Evolutionary conservation across 35 echinoderm and acorn worm genomes (phyloP), one percentile per base, ranked within the genome.

Genomic region (Hemicentrotus pulcherrimus): DNA sequence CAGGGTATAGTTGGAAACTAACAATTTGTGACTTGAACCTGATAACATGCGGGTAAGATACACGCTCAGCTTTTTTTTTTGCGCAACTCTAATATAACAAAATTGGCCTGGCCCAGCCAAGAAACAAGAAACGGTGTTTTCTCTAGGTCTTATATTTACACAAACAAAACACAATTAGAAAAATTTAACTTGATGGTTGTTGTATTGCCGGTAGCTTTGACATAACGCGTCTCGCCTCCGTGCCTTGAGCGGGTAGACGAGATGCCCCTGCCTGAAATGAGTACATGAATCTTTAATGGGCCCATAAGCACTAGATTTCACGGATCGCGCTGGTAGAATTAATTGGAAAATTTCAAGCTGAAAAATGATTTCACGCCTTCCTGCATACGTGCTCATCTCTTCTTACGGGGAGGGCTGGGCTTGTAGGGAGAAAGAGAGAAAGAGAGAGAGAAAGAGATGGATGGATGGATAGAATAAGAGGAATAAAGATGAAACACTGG

Each of bases 311-410:
- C 91, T 58, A 93, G 91, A 58, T 93, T 93, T 93, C 91, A 93
- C 91, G 91, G 91, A 93, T 93, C 91, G 91, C 91, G 91, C 46
- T 58, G 46, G 91, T 47, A 93, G 91, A 93, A 93, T 93, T 93
- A 93, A 93, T 93, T 93, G 91, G 91, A 93, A 93, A 93, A 93
- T 93, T 93, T 93, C 91, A 93, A 93, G 91, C 91, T 93, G 91
- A 93, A 93, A 93, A 93, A 93, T 93, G 91, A 93, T 93, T 93
- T 93, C 91, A 93, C 91, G 91, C 91, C 91, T 90, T 24, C 88
- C 88, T 90, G 88, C 88, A 32, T 32, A 19, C 88, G 32, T 90
- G 32, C 88, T 47, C 88, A 33, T 90, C 88, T 45, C 88, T 19
- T 32, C 24, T 47, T 47, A 45, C 32, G 88, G 32, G 32, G 33